Evolutionary conservation across 1,140 invertebrate genomes (phyloP), one percentile per base, ranked within the genome.

Genomic region (Diorhabda elongata): DNA sequence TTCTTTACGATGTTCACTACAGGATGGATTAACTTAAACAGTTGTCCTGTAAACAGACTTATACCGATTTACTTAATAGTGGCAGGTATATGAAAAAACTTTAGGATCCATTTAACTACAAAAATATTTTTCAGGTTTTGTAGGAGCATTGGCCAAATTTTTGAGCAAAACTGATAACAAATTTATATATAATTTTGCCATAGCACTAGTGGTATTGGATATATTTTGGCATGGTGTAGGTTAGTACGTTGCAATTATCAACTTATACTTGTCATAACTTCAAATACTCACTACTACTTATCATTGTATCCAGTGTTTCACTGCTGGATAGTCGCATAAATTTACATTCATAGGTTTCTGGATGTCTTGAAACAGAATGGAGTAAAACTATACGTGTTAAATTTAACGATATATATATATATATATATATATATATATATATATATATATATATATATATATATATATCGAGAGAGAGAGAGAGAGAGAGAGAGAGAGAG

Each of bases 1-100:
- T 76, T 79, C 44, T 73, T 74, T 44, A 58, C 69, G 9, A 78
- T 75, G 71, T 77, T 79, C 59, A 69, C 74, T 6, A 71, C 75
- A 42, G 78, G 78, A 56, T 75, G 74, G 73, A 61, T 78, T 3
- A 78, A 71, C 61, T 11, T 79, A 41, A 77, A 78, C 44, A 77
- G 67, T 52, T 79, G 78, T 70, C 64, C 77, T 5, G 63, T 76
- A 2, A 77, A 73, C 59, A 72, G 70, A 52, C 64, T 78, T 41
- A 77, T 79, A 42, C 77, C 78, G 8, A 73, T 79, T 52, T 79
- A 79, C 63, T 62, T 79, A 44, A 78, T 79, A 60, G 70, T 78
- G 11, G 75, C 76, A 71, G 78, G 78, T 79, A 75, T 72, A 57
- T 43, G 8, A 47, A 44, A 11, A n/a, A 57, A 42, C 4, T 58